phyloP scores from a whole-genome alignment of 2,888 invertebrate species.

The Eupsilia transversa region DNA sequence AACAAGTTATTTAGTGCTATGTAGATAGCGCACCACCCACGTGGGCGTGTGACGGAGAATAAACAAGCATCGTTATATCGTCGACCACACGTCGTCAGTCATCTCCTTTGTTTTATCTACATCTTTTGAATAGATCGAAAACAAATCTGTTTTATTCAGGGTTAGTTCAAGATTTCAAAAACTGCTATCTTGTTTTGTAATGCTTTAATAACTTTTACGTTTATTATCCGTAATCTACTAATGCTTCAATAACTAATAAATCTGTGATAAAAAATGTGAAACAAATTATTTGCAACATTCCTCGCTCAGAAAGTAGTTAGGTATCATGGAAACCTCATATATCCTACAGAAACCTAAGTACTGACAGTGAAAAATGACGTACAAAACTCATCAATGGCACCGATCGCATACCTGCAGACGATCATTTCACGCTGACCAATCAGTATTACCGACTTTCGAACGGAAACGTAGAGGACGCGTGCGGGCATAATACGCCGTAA shows the following conservation, averaged over 20 bases:
- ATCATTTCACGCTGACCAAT: conserved; percentile 69
- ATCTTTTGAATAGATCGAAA: conserved; percentile 10
- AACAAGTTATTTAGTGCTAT: conserved; percentile 52
- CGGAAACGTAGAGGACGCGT: conserved; percentile 76
- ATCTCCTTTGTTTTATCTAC: conserved; percentile 39
- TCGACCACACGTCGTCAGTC: conserved; percentile 40
- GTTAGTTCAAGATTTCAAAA: neutral
- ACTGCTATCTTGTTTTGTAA: neutral
- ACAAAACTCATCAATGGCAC: conserved; percentile 53
- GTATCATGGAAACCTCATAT: neutral
- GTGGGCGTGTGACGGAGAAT: conserved; percentile 32
- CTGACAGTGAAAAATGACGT: conserved; percentile 33
- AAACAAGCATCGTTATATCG: conserved; percentile 44
- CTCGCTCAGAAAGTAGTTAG: neutral
- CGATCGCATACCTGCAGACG: conserved; percentile 58
- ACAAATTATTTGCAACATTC: neutral
- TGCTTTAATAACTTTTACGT: neutral
- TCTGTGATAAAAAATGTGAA: neutral
- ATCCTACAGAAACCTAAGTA: conserved; percentile 1
- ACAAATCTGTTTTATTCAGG: neutral
- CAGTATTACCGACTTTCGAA: conserved; percentile 66
- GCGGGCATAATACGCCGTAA: conserved; percentile 79
- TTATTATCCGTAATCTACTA: neutral
- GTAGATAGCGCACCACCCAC: conserved; percentile 52
- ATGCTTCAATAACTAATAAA: neutral